Evolutionary conservation across 2,888 invertebrate genomes (phyloP), one percentile per base, ranked within the genome.

Genomic region (Eucriotettix oculatus): DNA sequence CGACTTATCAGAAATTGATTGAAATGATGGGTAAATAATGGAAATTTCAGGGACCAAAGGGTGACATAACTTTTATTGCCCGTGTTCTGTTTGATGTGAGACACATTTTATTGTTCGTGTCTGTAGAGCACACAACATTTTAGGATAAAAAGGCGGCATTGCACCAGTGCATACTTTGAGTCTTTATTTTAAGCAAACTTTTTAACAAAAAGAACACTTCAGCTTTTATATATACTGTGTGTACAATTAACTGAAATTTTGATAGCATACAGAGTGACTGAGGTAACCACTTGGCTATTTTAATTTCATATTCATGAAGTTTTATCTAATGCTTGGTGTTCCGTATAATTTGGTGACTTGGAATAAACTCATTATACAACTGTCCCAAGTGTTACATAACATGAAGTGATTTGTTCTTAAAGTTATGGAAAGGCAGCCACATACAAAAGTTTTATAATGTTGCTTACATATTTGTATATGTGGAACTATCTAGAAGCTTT

Each of bases 41-140:
- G 16, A 29, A 16, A 14, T 40, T 62, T 62, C 62, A 62, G 62
- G 62, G 60, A 62, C 62, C 60, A 62, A 62, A 62, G 60, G 62
- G 62, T 52, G 57, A 52, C n/a, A n/a, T n/a, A 48, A 48, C 12
- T 3, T 48, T 12, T 48, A n/a, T 14, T 14, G 48, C 48, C 48
- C 10, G 42, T 56, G 29, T 48, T n/a, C 48, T 48, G 12, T 48
- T 48, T 48, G 12, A 14, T 48, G 48, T 48, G n/a, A n/a, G 2
- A n/a, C n/a, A 48, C 48, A 14, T 48, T 48, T 48, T 48, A 2
- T 5, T 48, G 48, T 48, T 48, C 9, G 48, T 48, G 48, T 9
- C 48, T 14, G 48, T 14, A 29, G n/a, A 48, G 48, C 48, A 48
- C 48, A 48, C 9, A 9, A 48, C 48, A 7, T 48, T 48, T 14